Evolutionary conservation across 1,140 invertebrate species (phyloP).

Genomic region (Neodiprion virginianus): DNA sequence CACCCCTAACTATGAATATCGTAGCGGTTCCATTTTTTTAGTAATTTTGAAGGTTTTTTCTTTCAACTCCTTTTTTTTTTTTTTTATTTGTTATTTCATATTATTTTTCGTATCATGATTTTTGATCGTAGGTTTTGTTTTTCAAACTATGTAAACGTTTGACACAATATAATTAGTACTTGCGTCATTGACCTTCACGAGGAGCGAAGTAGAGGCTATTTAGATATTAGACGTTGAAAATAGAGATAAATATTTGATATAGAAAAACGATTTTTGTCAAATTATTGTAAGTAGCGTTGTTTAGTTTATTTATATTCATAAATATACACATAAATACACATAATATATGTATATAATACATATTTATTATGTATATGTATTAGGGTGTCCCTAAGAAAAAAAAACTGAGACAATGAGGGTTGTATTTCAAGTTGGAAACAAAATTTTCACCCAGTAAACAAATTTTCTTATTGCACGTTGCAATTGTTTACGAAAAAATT

Average conservation of each 20-base stretch:
- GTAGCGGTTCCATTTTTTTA: background rate
- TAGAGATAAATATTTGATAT: constrained; percentile 33
- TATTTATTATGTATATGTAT: too few relatives aligned
- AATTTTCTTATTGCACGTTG: too few relatives aligned
- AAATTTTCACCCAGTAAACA: too few relatives aligned
- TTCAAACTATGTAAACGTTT: background rate
- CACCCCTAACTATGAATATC: background rate
- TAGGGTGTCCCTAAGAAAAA: background rate
- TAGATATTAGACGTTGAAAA: constrained; percentile 42
- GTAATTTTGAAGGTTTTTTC: too few relatives aligned
- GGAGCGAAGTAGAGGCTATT: constrained; percentile 52
- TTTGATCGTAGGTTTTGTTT: background rate
- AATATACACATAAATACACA: too few relatives aligned
- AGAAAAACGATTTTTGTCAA: constrained; percentile 1
- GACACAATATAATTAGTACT: background rate
- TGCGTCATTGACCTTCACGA: background rate
- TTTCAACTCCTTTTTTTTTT: too few relatives aligned
- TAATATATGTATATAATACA: background rate
- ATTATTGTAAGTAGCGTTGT: background rate
- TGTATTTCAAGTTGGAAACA: background rate
- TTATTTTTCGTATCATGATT: too few relatives aligned
- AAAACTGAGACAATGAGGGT: background rate
- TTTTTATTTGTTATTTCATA: too few relatives aligned
- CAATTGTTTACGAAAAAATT: too few relatives aligned
- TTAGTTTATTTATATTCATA: background rate